A percentile compares a stretch with the other conserved stretches of the same genome.
phyloP scores from a whole-genome alignment of 2,888 invertebrate genomes.

The Epiblema foenella region DNA sequence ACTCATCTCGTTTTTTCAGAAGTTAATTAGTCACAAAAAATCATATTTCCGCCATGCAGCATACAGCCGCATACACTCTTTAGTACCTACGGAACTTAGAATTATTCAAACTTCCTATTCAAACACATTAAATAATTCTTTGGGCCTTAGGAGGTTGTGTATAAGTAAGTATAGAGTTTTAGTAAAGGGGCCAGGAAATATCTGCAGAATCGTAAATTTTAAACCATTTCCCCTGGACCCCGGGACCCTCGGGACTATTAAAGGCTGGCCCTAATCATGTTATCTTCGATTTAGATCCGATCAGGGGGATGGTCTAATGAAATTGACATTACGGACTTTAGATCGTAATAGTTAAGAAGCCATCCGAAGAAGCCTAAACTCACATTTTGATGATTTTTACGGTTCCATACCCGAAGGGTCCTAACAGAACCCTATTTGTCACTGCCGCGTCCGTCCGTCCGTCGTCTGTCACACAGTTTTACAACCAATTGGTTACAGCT shows the following conservation, averaged over 20 bases:
- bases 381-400: neutral
- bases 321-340: conserved; percentile 9
- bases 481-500: too few species aligned
- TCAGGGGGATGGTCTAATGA: conserved; percentile 9
- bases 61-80: too few species aligned
- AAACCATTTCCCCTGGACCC: conserved; percentile 1
- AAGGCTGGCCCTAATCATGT: conserved; percentile 23
- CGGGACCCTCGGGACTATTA: conserved; percentile 4
- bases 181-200: neutral
- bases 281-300: conserved; percentile 28
- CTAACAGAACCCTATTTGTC: too few species aligned
- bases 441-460: too few species aligned
- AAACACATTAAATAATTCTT: too few species aligned
- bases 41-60: too few species aligned
- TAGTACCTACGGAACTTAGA: too few species aligned
- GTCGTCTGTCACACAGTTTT: too few species aligned
- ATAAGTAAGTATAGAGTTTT: neutral
- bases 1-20: conserved; percentile 4
- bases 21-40: neutral
- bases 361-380: neutral
- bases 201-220: conserved; percentile 13
- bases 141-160: too few species aligned
- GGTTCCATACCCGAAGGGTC: too few species aligned
- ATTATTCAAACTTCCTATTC: too few species aligned
- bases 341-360: neutral